A percentile compares a stretch with the other conserved stretches of the same genome.
Conservation (phyloP, 2,888 invertebrate genomes). For the Smittia sp. region DNA sequence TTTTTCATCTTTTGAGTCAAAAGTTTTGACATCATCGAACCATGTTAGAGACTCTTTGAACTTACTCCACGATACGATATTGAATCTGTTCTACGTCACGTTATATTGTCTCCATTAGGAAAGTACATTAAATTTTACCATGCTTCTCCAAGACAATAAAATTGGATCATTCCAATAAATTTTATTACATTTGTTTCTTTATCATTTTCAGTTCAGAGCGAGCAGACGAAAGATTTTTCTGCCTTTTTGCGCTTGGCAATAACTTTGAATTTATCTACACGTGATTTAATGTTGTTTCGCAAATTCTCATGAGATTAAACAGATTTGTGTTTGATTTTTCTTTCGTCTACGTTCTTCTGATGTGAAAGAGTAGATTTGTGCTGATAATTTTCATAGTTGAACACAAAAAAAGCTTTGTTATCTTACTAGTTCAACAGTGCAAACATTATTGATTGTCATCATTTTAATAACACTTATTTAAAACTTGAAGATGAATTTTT, state of each 20-base stretch:
- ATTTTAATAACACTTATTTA: too few species aligned
- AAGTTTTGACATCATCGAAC: neutral
- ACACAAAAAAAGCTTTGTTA: too few species aligned
- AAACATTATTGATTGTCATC: too few species aligned
- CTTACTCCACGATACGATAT: neutral
- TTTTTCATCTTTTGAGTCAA: neutral
- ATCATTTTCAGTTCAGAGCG: neutral
- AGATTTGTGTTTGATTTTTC: conserved; percentile 39
- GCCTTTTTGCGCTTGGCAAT: conserved; percentile 11
- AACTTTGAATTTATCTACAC: conserved; percentile 22
- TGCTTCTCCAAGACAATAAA: conserved; percentile 37
- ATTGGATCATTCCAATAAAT: conserved; percentile 41
- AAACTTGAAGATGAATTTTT: too few species aligned
- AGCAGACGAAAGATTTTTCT: conserved; percentile 2
- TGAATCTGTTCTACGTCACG: conserved; percentile 27
- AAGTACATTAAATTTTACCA: conserved; percentile 37
- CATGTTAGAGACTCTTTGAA: neutral
- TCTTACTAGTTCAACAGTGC: too few species aligned
- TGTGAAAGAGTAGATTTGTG: neutral
- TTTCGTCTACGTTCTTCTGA: neutral
- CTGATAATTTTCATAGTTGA: conserved; percentile 5
- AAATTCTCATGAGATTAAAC: conserved; percentile 37
- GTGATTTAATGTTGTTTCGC: conserved; percentile 24
- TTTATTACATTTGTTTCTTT: conserved; percentile 29
- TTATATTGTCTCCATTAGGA: conserved; percentile 38